phyloP scores from a whole-genome alignment of 2,113 vertebrate species.

The Mungos mungo region DNA sequence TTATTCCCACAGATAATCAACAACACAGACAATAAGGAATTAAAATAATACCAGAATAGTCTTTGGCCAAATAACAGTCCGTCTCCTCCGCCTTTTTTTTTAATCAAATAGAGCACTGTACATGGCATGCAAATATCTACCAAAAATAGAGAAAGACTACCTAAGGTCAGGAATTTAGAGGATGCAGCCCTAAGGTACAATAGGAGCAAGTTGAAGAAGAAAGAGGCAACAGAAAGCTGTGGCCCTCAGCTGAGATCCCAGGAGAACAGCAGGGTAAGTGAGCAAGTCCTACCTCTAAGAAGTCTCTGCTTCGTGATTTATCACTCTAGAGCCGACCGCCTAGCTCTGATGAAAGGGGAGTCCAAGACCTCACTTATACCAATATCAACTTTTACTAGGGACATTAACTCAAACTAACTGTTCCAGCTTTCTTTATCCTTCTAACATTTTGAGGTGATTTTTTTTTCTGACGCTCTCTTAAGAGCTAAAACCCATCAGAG shows the following conservation, averaged over 20 bases:
- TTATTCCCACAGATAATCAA: slow-evolving; percentile 26
- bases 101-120: neutral
- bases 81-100: slow-evolving; percentile 35
- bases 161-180: neutral
- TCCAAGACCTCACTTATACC: neutral
- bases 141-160: slow-evolving; percentile 27
- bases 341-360: neutral
- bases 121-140: slow-evolving; percentile 17
- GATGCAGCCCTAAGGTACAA: neutral
- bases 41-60: slow-evolving; percentile 48
- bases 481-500: slow-evolving; percentile 46
- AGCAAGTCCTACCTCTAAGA: neutral
- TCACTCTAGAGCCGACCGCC: neutral
- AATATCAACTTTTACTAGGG: neutral
- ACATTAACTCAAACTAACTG: neutral
- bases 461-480: slow-evolving; percentile 15
- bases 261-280: neutral
- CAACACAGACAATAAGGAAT: slow-evolving; percentile 33
- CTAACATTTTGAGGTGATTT: slow-evolving; percentile 6
- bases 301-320: neutral
- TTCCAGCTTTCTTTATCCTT: neutral
- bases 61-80: slow-evolving; percentile 15
- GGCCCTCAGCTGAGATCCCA: neutral
- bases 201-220: neutral
- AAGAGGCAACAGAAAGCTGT: neutral